Conservation (phyloP, 2,113 vertebrate genomes). For the Aythya baeri region DNA sequence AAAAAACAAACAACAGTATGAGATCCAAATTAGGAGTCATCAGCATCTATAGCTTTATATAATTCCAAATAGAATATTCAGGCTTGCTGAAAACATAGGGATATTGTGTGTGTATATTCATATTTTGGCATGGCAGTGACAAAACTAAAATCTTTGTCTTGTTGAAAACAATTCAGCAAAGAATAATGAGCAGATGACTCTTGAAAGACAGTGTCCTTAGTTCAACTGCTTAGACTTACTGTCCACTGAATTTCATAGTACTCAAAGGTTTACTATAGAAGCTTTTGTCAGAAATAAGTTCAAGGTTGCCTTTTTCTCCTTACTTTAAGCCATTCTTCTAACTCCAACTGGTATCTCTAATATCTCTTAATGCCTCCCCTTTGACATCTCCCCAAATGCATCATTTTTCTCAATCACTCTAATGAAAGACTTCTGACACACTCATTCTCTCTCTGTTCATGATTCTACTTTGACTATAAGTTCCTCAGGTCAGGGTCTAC, state of each 20-base stretch:
- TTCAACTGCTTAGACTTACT: constrained; percentile 57
- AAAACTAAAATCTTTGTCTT: background rate
- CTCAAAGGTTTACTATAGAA: constrained; percentile 61
- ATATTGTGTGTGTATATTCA: background rate
- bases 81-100: background rate
- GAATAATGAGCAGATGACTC: constrained; percentile 48
- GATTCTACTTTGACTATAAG: constrained; percentile 53
- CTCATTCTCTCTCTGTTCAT: constrained; percentile 46
- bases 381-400: constrained; percentile 71
- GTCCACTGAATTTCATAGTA: constrained; percentile 47
- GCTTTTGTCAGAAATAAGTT: constrained; percentile 62
- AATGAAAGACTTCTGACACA: constrained; percentile 66
- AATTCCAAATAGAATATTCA: background rate
- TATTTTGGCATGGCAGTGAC: background rate
- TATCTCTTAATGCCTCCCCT: constrained; percentile 69
- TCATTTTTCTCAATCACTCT: constrained; percentile 66
- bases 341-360: constrained; percentile 59
- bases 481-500: constrained; percentile 62
- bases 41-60: background rate
- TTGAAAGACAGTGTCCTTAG: constrained; percentile 34
- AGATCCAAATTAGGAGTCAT: background rate
- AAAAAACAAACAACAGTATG: background rate
- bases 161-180: background rate
- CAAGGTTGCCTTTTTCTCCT: constrained; percentile 61
- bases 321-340: constrained; percentile 55